Conservation (phyloP, 2,888 invertebrate species). For the Drosophila demipolita region DNA sequence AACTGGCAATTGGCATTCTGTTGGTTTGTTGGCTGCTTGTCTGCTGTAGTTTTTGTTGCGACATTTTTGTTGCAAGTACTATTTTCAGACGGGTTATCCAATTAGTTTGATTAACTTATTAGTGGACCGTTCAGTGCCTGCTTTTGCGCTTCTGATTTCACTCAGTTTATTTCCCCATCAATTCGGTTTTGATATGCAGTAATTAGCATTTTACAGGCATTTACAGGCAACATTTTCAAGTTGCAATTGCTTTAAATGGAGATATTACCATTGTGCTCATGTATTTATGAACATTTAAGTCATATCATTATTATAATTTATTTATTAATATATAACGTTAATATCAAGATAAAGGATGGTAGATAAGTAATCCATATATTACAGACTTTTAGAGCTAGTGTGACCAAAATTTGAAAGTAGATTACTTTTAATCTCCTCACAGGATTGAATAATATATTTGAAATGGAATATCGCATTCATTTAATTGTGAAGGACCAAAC, state of each 20-base stretch:
- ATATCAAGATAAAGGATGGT: neutral
- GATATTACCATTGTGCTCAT: neutral
- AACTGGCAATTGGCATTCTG: constrained; percentile 44
- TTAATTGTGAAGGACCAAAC: neutral
- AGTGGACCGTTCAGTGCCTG: constrained; percentile 14
- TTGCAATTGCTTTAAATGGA: neutral
- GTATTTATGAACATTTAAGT: neutral
- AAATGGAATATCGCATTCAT: neutral
- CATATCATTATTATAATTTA: neutral
- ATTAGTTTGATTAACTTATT: constrained; percentile 80
- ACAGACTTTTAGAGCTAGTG: neutral
- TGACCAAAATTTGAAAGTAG: neutral
- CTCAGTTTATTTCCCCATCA: neutral
- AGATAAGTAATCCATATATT: neutral
- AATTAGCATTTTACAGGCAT: neutral
- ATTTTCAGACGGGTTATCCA: constrained; percentile 38
- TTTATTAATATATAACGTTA: neutral
- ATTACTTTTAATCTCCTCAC: neutral
- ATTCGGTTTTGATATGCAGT: neutral
- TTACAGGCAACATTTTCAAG: neutral
- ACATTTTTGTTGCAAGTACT: constrained; percentile 23
- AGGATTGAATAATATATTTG: neutral
- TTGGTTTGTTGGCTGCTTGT: constrained; percentile 5
- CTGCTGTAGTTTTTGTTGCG: constrained; percentile 8
- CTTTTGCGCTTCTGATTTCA: neutral